phyloP scores from a whole-genome alignment of 2,797 vertebrate species.

The Salmo trutta region DNA sequence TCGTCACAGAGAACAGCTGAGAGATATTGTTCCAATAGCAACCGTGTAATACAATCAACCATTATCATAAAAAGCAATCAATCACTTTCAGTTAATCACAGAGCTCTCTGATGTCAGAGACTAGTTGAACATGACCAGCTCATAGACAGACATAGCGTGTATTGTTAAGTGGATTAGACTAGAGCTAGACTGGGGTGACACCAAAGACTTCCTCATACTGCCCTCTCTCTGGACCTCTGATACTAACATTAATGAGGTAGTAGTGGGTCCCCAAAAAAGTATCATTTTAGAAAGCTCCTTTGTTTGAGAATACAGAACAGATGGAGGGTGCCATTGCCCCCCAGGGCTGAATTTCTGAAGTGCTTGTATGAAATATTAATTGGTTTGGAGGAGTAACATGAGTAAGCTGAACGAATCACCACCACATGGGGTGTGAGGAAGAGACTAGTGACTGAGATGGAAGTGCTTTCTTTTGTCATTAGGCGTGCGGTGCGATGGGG shows the following conservation, averaged over 20 bases:
- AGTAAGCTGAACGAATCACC: slow-evolving; percentile 64
- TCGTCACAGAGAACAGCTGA: background rate
- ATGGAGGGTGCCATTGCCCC: background rate
- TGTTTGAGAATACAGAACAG: slow-evolving; percentile 42
- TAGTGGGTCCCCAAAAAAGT: slow-evolving; percentile 67
- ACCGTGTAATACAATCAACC: background rate
- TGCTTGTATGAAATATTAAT: slow-evolving; percentile 63
- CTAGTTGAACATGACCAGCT: slow-evolving; percentile 27
- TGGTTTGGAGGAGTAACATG: slow-evolving; percentile 59
- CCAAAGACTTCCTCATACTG: slow-evolving; percentile 49
- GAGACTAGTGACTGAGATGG: slow-evolving; percentile 53
- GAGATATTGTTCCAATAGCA: background rate
- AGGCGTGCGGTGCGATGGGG: slow-evolving; percentile 32
- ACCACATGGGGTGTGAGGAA: slow-evolving; percentile 61
- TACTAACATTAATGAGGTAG: slow-evolving; percentile 43
- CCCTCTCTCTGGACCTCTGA: slow-evolving; percentile 19
- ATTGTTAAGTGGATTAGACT: slow-evolving; percentile 57
- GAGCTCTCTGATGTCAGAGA: slow-evolving; percentile 14
- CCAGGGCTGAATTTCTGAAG: slow-evolving; percentile 53
- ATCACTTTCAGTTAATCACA: slow-evolving; percentile 9
- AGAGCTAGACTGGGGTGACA: slow-evolving; percentile 44
- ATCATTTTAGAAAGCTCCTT: slow-evolving; percentile 51
- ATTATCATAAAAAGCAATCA: background rate
- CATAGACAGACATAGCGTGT: slow-evolving; percentile 51
- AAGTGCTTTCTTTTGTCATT: slow-evolving; percentile 51